These are phyloP conservation scores for Proterorhinus semilunaris DNA, from an alignment of 2,113 vertebrate species.

Conservation along the genomic window DNA sequence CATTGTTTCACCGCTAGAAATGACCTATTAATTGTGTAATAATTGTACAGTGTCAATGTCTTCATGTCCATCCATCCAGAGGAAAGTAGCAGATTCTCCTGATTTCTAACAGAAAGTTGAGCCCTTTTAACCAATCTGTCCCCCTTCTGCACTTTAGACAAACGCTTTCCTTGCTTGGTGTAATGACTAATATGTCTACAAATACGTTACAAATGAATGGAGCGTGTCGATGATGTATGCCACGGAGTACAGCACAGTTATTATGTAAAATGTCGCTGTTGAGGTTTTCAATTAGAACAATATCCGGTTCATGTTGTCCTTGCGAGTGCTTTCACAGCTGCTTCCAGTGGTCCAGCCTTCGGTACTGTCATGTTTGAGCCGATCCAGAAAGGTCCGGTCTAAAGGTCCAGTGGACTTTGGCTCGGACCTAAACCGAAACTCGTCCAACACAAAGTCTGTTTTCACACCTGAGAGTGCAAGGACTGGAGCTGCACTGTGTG, in stretches of 20 bases:
- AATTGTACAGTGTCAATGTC: no score
- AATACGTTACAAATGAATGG: neutral
- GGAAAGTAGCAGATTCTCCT: no score
- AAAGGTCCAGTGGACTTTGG: slow-evolving; percentile 4
- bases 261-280: neutral
- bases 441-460: slow-evolving; percentile 6
- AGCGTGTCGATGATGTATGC: neutral
- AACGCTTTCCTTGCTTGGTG: no score
- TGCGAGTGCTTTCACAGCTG: neutral
- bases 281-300: neutral
- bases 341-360: neutral
- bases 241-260: neutral
- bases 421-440: neutral
- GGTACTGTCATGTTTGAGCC: slow-evolving; percentile 6
- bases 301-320: neutral
- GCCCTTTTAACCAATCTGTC: no score
- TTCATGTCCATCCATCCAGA: no score
- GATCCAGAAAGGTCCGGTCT: neutral
- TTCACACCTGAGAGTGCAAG: slow-evolving; percentile 6
- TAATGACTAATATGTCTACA: neutral
- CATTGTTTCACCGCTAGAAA: no score
- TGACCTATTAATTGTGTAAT: no score
- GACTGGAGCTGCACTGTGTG: neutral
- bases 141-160: no score
- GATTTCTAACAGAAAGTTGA: no score